Percentiles rank a stretch among this genome's conserved stretches.
Conservation (phyloP, 1,140 invertebrate species). For the Scylla paramamosain region DNA sequence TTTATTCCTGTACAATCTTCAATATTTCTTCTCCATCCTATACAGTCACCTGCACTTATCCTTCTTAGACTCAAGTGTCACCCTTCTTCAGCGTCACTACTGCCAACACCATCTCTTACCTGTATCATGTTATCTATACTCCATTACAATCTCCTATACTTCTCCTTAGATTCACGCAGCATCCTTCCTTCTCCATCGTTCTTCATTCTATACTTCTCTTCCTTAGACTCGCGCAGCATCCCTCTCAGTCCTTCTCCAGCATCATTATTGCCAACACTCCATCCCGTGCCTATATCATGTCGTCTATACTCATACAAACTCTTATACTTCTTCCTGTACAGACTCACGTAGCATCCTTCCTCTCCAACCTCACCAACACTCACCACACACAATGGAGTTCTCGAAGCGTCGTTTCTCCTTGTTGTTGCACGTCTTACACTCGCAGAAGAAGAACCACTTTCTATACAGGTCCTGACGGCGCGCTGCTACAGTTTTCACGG, state of each 20-base stretch:
- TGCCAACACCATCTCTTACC: not conserved
- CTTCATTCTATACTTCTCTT: no score
- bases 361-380: constrained; percentile 1
- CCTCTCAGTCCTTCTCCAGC: no score
- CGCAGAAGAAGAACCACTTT: constrained; percentile 70
- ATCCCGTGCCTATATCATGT: no score
- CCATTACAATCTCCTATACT: no score
- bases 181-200: no score
- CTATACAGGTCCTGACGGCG: constrained; percentile 41
- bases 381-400: constrained; percentile 60
- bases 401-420: constrained; percentile 36
- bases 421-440: constrained; percentile 46
- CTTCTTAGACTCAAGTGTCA: no score
- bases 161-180: not conserved
- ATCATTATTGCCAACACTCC: no score
- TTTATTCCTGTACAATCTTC: no score
- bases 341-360: not conserved
- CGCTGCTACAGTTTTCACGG: constrained; percentile 33
- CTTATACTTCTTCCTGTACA: not conserved
- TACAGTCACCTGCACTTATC: not conserved
- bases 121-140: not conserved
- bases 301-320: not conserved
- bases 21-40: not conserved
- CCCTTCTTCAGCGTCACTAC: not conserved
- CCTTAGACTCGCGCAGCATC: no score